These are phyloP conservation scores for Cephonodes hylas DNA, from an alignment of 2,888 invertebrate genomes.

Conservation along the genomic window DNA sequence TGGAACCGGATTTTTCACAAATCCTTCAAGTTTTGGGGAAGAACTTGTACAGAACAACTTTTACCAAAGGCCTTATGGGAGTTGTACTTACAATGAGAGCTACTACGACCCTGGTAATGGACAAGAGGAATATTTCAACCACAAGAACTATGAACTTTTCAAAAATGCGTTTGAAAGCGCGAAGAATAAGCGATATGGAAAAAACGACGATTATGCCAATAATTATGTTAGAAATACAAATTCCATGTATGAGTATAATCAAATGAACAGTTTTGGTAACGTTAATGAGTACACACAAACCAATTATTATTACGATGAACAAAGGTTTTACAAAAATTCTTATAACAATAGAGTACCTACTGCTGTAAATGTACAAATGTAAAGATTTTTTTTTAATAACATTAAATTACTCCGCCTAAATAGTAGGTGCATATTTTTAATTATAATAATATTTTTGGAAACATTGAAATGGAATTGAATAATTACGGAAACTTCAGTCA, in stretches of 20 bases:
- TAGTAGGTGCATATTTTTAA: not conserved
- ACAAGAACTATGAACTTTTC: conserved; percentile 81
- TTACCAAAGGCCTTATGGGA: conserved; percentile 44
- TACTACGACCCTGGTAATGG: conserved; percentile 34
- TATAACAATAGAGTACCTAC: conserved; percentile 60
- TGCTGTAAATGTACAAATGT: conserved; percentile 71
- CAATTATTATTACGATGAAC: conserved; percentile 62
- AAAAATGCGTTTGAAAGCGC: conserved; percentile 80
- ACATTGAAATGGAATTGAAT: not conserved
- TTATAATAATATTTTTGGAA: not conserved
- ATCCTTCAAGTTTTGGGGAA: conserved; percentile 64
- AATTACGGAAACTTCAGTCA: too few relatives aligned
- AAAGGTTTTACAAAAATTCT: conserved; percentile 66
- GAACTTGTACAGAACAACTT: conserved; percentile 54
- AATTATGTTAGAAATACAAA: conserved; percentile 49
- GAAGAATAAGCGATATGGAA: conserved; percentile 52
- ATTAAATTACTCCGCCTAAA: not conserved
- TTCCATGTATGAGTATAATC: conserved; percentile 49
- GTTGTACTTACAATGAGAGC: conserved; percentile 39
- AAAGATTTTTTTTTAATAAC: conserved; percentile 19
- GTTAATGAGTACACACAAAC: conserved; percentile 51
- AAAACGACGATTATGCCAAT: conserved; percentile 43
- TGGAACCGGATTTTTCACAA: conserved; percentile 74
- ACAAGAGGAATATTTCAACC: conserved; percentile 65
- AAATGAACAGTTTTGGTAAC: conserved; percentile 53